Base-by-base conservation (phyloP, 2,113 vertebrate genomes). In the Chroicocephalus ridibundus region DNA sequence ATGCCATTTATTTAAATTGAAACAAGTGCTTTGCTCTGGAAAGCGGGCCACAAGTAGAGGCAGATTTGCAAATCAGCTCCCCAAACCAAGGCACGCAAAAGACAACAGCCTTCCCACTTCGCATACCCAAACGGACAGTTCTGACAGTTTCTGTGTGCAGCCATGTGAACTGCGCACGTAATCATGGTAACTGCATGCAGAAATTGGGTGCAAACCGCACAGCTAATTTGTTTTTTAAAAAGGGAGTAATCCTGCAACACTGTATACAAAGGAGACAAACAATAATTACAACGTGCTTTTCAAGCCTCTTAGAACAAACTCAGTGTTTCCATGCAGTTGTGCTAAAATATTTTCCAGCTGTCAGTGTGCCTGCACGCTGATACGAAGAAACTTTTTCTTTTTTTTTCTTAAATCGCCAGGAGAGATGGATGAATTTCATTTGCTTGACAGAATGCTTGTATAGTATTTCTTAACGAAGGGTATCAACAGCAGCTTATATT, bases 301-400 rank as follows among this genome's bases (percentile, higher is more conserved):
- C 92, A 88, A 94, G 82, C 60, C 76, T 44, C 83, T 71, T 31
- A 76, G 75, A 95, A 76, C 24, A 92, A 88, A 94, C 47, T 34
- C 32, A 3, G 36, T 68, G 54, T 86, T 91, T 91, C 78, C 75
- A 80, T 27, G 42, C 79, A 62, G 51, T 90, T 66, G 71, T 68
- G 71, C 55, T 89, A 42, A 93, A 96, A 66, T 87, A 72, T 95
- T 85, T 96, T 88, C 86, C 95, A 94, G 80, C 92, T 95, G 89
- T 90, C 91, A 88, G 38, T 11, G 27, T 65, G 87, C 46, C 49
- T 34, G 57, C 38, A 85, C 57, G 8, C 2, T 69, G 72, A 79
- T 82, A 86, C 0, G 10, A 29, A 47, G 49, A 65, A 17, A 38
- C 10, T 24, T 78, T 24, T 31, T n/a, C 46, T 31, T 42, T 31